phyloP scores from a whole-genome alignment of 2,797 vertebrate genomes.

The Clarias laeviceps region DNA sequence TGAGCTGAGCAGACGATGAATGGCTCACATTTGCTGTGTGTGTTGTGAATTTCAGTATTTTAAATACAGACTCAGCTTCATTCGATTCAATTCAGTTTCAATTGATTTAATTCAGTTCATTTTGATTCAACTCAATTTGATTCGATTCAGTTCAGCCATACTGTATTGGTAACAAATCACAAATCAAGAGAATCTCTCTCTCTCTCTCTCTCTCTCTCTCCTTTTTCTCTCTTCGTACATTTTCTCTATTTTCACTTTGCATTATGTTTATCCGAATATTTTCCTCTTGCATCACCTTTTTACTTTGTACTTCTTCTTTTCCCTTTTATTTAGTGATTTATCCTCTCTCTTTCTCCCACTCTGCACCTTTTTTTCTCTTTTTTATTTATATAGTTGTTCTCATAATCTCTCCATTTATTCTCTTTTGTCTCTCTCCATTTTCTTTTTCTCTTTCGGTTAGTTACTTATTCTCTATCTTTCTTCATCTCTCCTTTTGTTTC shows the following conservation, averaged over 20 bases:
- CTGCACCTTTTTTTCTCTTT: too few relatives aligned
- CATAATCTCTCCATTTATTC: too few relatives aligned
- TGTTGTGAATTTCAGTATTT: too few relatives aligned
- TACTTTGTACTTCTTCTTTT: too few relatives aligned
- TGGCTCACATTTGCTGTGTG: neutral
- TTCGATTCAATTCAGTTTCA: too few relatives aligned
- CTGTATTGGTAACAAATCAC: neutral
- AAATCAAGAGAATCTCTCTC: neutral
- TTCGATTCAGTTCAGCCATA: neutral
- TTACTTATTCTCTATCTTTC: neutral
- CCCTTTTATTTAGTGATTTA: too few relatives aligned
- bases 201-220: neutral
- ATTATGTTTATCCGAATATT: neutral
- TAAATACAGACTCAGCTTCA: neutral
- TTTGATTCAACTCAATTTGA: neutral
- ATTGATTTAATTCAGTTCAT: neutral
- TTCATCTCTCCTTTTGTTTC: neutral
- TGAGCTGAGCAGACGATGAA: neutral
- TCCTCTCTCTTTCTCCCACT: too few relatives aligned
- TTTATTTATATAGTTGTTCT: too few relatives aligned
- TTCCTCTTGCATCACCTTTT: neutral
- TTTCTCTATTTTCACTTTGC: neutral
- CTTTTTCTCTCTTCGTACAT: neutral
- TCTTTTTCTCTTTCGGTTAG: too few relatives aligned
- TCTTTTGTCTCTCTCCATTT: neutral